Evolutionary conservation across 2,797 vertebrate species (phyloP).

Genomic region (Typhlichthys eigenmanni): DNA sequence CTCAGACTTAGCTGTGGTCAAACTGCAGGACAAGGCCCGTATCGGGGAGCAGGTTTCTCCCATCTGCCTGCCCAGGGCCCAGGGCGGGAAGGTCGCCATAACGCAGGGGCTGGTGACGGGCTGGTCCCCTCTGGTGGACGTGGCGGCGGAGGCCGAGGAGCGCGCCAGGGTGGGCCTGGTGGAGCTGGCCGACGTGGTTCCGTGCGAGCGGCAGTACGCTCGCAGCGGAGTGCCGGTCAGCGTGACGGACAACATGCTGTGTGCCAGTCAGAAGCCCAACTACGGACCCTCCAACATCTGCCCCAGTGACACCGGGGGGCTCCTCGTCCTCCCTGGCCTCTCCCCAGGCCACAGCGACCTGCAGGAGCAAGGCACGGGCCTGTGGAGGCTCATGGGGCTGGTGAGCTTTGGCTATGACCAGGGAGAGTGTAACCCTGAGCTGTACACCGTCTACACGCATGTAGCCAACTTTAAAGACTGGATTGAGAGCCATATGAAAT

Average conservation of each 20-base stretch:
- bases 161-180: conserved; percentile 84
- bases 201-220: conserved; percentile 94
- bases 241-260: conserved; percentile 96
- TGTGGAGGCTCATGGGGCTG: conserved; percentile 91
- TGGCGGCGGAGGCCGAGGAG: conserved; percentile 77
- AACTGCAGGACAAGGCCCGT: conserved; percentile 92
- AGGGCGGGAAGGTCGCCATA: conserved; percentile 61
- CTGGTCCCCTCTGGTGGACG: conserved; percentile 85
- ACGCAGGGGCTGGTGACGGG: conserved; percentile 83
- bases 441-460: conserved; percentile 91
- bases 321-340: conserved; percentile 81
- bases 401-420: conserved; percentile 97
- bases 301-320: conserved; percentile 92
- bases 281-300: conserved; percentile 86
- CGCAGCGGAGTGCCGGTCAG: conserved; percentile 87
- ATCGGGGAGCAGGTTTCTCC: conserved; percentile 88
- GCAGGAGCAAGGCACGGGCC: conserved; percentile 41
- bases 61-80: conserved; percentile 83
- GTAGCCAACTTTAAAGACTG: conserved; percentile 91
- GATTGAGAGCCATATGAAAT: conserved; percentile 94
- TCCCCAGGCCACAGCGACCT: conserved; percentile 51
- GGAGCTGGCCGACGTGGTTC: conserved; percentile 84
- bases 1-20: conserved; percentile 89
- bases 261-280: conserved; percentile 80
- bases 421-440: conserved; percentile 87